A percentile compares a stretch with the other conserved stretches of the same genome.
These are phyloP conservation scores for Alloscopus bannaensis DNA, from an alignment of 2,888 invertebrate species.

Conservation along the genomic window DNA sequence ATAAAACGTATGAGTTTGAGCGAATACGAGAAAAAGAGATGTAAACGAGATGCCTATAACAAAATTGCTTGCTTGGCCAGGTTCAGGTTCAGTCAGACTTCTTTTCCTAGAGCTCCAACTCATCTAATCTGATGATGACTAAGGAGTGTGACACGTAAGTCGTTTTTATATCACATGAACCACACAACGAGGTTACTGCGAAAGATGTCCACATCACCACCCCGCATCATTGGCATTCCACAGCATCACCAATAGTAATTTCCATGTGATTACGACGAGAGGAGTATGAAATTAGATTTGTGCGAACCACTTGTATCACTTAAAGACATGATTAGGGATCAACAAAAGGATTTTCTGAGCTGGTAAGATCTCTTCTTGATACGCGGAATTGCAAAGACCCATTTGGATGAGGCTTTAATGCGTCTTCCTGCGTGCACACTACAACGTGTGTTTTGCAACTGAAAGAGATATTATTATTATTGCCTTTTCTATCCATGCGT, in stretches of 20 bases:
- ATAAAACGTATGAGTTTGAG: not conserved
- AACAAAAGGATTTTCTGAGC: slow-evolving; percentile 12
- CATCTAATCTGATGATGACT: not conserved
- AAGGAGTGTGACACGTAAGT: slow-evolving; percentile 13
- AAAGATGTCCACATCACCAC: slow-evolving; percentile 23
- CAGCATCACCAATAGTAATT: not conserved
- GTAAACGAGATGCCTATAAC: too few species aligned
- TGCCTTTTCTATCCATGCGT: slow-evolving; percentile 3
- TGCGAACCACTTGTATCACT: not conserved
- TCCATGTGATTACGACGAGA: not conserved
- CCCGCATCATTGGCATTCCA: not conserved
- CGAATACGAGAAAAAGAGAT: too few species aligned
- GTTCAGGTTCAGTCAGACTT: slow-evolving; percentile 7
- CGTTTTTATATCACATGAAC: not conserved
- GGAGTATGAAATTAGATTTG: not conserved
- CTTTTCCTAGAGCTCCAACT: slow-evolving; percentile 2
- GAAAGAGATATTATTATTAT: too few species aligned
- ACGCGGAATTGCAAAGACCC: slow-evolving; percentile 41
- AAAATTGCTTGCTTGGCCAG: not conserved
- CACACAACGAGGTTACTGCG: not conserved
- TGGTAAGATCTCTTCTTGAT: slow-evolving; percentile 11
- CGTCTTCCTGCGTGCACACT: not conserved
- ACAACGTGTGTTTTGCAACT: not conserved
- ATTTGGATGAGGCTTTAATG: too few species aligned
- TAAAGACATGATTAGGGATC: not conserved